Evolutionary conservation across 2,113 vertebrate species (phyloP).

Genomic region (Cyprinodon brontotheroides): DNA sequence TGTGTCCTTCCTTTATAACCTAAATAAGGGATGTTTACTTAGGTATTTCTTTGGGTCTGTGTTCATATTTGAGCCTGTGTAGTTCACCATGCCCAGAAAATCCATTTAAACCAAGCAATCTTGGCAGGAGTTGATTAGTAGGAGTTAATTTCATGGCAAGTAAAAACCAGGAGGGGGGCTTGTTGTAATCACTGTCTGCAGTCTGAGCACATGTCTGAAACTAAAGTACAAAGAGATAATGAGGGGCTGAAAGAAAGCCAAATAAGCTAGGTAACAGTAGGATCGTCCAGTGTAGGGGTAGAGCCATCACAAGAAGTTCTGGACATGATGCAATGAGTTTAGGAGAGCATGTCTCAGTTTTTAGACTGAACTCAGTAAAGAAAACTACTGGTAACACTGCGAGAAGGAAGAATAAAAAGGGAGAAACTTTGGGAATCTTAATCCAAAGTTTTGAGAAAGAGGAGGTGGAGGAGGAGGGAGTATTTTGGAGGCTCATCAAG

Average conservation of each 20-base stretch:
- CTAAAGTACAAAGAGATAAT: slow-evolving; percentile 5
- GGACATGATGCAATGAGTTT: slow-evolving; percentile 2
- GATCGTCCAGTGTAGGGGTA: not conserved
- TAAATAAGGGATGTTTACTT: not conserved
- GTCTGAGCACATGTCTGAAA: slow-evolving; percentile 69
- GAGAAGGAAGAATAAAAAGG: slow-evolving; percentile 24
- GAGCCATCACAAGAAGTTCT: not conserved
- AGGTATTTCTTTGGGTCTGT: not conserved
- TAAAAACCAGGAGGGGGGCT: slow-evolving; percentile 60
- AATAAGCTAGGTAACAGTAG: slow-evolving; percentile 11
- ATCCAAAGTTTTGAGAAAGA: slow-evolving; percentile 36
- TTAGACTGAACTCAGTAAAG: slow-evolving; percentile 13
- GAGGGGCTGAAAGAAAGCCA: not conserved
- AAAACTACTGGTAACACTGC: not conserved
- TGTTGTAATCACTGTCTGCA: slow-evolving; percentile 53
- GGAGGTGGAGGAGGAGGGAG: slow-evolving; percentile 21
- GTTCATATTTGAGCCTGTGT: not conserved
- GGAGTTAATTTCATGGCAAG: slow-evolving; percentile 62
- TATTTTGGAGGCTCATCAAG: slow-evolving; percentile 69
- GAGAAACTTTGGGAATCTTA: slow-evolving; percentile 36
- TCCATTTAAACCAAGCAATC: not conserved
- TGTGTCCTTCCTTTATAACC: too few species aligned
- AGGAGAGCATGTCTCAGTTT: not conserved
- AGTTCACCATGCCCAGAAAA: not conserved
- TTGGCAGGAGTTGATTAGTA: slow-evolving; percentile 51